These are phyloP conservation scores for Gymnogyps californianus DNA, from an alignment of 2,113 vertebrate species.

Conservation along the genomic window DNA sequence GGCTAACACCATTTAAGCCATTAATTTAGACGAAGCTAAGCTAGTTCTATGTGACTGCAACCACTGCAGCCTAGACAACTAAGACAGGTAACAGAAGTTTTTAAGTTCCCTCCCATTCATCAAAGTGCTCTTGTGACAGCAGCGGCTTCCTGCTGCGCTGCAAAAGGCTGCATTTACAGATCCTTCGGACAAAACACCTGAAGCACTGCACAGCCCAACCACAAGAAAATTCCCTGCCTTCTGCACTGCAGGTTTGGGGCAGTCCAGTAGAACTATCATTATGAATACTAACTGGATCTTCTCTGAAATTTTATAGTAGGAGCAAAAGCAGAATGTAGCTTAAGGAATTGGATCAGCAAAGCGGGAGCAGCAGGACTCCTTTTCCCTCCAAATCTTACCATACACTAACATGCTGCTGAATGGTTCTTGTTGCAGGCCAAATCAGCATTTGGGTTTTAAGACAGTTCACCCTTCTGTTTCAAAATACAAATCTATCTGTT, in stretches of 20 bases:
- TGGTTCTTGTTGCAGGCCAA: background rate
- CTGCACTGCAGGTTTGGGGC: background rate
- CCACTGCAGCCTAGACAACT: background rate
- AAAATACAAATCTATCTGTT: background rate
- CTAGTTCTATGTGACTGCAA: background rate
- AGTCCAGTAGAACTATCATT: background rate
- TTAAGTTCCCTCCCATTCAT: background rate
- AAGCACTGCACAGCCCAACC: background rate
- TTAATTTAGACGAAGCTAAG: background rate
- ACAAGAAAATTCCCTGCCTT: background rate
- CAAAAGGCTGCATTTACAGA: background rate
- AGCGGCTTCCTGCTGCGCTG: background rate
- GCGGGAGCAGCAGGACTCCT: background rate
- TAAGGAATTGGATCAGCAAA: background rate
- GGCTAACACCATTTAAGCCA: background rate
- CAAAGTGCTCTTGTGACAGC: background rate
- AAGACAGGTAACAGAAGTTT: background rate
- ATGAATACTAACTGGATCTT: background rate
- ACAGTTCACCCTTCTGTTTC: background rate
- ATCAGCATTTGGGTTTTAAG: background rate
- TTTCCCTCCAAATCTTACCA: background rate
- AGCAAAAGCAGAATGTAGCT: background rate
- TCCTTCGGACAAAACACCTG: rapidly evolving
- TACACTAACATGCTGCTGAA: background rate
- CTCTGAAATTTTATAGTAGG: background rate